Evolutionary conservation across 2,797 vertebrate species (phyloP).

Genomic region (Sternarchorhynchus goeldii): DNA sequence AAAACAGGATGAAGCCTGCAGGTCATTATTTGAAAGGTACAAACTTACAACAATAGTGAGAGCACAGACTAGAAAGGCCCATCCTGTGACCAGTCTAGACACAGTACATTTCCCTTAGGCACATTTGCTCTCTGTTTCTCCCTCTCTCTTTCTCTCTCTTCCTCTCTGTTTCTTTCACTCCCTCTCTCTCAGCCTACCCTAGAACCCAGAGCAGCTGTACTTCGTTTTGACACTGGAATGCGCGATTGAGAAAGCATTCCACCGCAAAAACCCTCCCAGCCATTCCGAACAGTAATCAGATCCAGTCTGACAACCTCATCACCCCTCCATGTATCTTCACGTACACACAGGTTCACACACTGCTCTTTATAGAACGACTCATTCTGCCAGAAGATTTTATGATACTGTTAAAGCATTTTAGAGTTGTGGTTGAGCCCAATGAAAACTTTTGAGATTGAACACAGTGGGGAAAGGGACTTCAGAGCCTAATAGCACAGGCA

Average conservation of each 20-base stretch:
- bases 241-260: conserved; percentile 74
- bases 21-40: not conserved
- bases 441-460: not conserved
- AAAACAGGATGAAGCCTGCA: not conserved
- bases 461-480: not conserved
- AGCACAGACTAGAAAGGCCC: conserved; percentile 35
- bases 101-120: conserved; percentile 39
- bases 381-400: no score
- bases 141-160: conserved; percentile 33
- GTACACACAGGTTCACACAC: conserved; percentile 18
- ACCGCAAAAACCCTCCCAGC: conserved; percentile 73
- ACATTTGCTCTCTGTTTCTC: conserved; percentile 31
- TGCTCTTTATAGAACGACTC: conserved; percentile 19
- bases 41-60: conserved; percentile 22
- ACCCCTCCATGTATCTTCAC: conserved; percentile 47
- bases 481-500: not conserved
- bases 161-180: conserved; percentile 34
- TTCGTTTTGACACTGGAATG: conserved; percentile 75
- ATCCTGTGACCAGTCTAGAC: conserved; percentile 43
- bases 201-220: conserved; percentile 62
- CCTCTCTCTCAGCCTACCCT: conserved; percentile 61
- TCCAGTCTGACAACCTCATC: conserved; percentile 73
- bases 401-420: not conserved
- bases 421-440: no score
- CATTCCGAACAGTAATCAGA: conserved; percentile 77